Evolutionary conservation across 2,888 invertebrate species (phyloP).

Genomic region (Apodemia hepburni): DNA sequence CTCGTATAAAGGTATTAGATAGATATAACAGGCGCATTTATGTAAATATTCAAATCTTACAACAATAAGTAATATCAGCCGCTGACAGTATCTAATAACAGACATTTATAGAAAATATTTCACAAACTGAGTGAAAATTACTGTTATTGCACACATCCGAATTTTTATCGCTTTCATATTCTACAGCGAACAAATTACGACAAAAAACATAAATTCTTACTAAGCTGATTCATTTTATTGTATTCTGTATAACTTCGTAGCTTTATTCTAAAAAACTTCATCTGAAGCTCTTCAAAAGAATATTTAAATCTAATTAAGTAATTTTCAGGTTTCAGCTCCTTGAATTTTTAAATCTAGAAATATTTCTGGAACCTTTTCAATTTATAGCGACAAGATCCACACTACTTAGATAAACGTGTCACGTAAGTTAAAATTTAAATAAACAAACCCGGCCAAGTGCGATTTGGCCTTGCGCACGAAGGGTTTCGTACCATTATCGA

Average conservation of each 20-base stretch:
- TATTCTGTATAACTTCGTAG: neutral
- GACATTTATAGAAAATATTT: slow-evolving; percentile 4
- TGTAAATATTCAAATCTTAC: neutral
- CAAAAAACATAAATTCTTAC: slow-evolving; percentile 21
- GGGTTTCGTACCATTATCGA: no score
- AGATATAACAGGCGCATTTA: no score
- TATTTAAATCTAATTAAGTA: slow-evolving; percentile 6
- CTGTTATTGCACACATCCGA: slow-evolving; percentile 28
- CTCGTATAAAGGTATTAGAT: no score
- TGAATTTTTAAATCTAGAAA: neutral
- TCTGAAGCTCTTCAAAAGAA: neutral
- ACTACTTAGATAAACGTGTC: no score
- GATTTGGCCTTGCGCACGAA: no score
- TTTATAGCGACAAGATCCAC: no score
- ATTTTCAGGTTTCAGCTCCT: neutral
- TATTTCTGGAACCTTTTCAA: neutral
- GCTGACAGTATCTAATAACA: neutral
- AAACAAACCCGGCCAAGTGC: no score
- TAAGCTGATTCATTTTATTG: slow-evolving; percentile 19
- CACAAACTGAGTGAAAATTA: slow-evolving; percentile 29
- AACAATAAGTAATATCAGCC: neutral
- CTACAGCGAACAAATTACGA: slow-evolving; percentile 30
- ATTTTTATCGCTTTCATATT: slow-evolving; percentile 33
- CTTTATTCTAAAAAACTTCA: slow-evolving; percentile 18
- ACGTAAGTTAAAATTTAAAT: no score